A percentile compares a stretch with the other conserved stretches of the same genome.
Evolutionary conservation across 2,113 vertebrate genomes (phyloP).

Genomic region (Toxotes jaculatrix): DNA sequence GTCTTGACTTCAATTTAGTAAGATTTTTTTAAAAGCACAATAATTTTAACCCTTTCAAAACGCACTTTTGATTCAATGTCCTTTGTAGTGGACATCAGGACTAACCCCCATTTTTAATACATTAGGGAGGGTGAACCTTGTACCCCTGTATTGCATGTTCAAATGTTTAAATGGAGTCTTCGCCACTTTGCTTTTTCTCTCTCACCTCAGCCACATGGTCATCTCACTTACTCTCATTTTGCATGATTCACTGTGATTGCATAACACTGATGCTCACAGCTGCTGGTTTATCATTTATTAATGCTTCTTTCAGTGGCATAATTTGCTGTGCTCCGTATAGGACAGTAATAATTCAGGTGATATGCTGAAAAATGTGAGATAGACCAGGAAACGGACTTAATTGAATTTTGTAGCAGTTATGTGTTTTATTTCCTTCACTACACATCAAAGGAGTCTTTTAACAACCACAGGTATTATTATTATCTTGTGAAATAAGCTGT

Average conservation of each 20-base stretch:
- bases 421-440: conserved; percentile 8
- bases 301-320: conserved; percentile 65
- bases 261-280: conserved; percentile 65
- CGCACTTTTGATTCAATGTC: too few relatives aligned
- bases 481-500: background rate
- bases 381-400: conserved; percentile 18
- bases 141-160: too few relatives aligned
- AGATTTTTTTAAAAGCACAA: too few relatives aligned
- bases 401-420: background rate
- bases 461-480: background rate
- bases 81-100: too few relatives aligned
- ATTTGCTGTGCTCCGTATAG: conserved; percentile 48
- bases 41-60: too few relatives aligned
- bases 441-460: background rate
- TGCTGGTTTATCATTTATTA: conserved; percentile 75
- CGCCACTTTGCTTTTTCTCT: conserved; percentile 27
- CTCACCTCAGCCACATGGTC: conserved; percentile 37
- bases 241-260: conserved; percentile 47
- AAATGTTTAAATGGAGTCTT: conserved; percentile 2
- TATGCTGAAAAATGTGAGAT: conserved; percentile 27
- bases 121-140: too few relatives aligned
- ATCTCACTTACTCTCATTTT: conserved; percentile 19
- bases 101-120: too few relatives aligned
- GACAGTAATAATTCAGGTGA: conserved; percentile 61
- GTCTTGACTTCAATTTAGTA: too few relatives aligned